Base-by-base conservation (phyloP, 2,113 vertebrate genomes). In the Pelodiscus sinensis region DNA sequence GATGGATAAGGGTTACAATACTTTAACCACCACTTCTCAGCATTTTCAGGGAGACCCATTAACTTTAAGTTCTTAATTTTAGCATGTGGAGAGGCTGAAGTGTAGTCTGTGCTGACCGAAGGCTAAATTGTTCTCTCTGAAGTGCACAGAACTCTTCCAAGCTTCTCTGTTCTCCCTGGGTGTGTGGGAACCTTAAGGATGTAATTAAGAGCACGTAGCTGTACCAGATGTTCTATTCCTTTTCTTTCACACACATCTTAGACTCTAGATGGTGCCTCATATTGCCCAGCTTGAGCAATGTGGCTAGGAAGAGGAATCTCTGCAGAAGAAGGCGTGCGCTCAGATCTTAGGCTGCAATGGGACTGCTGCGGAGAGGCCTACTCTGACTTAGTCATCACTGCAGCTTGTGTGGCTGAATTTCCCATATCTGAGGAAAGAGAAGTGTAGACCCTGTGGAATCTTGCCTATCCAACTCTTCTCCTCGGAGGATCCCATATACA, bases 321-420 rank as follows among this genome's bases (percentile, higher is more conserved):
- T 95, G 1, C 29, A 86, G 60, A 56, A 83, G 73, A 82, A 77
- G 71, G 16, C 55, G 9, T 24, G 7, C 71, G 25, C 38, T 44
- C 35, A 24, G 71, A 44, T 44, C 35, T 38, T 55, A 57, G 7
- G 14, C 31, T 35, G 3, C 15, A 9, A 2, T 60, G 1, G 3
- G 10, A 65, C 83, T n/a, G 82, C 16, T 58, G 4, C 4, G 7
- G 0, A 44, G 22, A 73, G 6, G 51, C 1, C 2, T 13, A 21
- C 1, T 85, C 82, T 25, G 19, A 22, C 38, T 35, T 44, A 75
- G 35, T 35, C 1, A 14, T 68, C 62, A 68, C n/a, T 31, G 18
- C 29, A n/a, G 2, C 1, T 81, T 88, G 57, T 51, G 2, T 15
- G 78, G 10, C 27, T 0, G 0, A 11, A 56, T 6, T 81, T 8